These are phyloP conservation scores for Phataginus tetradactyla DNA, from an alignment of 2,797 vertebrate genomes.

Conservation along the genomic window DNA sequence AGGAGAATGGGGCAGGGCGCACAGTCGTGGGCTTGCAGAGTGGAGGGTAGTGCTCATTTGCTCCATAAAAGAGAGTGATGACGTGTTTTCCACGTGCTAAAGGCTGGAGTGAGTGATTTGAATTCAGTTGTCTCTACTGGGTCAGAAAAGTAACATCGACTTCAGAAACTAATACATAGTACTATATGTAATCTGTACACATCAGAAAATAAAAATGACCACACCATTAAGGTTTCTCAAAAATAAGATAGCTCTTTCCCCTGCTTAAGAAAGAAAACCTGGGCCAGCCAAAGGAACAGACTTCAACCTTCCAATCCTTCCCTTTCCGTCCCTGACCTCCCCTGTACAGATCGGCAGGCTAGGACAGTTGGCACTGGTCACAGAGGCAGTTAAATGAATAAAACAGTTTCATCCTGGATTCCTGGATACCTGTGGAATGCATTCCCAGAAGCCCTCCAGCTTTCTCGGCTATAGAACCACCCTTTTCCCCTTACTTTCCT, in stretches of 20 bases:
- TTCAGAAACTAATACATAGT: constrained; percentile 21
- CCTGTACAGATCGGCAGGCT: background rate
- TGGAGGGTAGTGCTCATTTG: background rate
- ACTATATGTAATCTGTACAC: background rate
- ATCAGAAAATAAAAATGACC: constrained; percentile 23
- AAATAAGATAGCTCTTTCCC: background rate
- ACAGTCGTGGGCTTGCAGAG: background rate
- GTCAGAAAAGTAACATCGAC: constrained; percentile 53
- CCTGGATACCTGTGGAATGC: background rate
- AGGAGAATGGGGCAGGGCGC: background rate
- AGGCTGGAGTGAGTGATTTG: background rate
- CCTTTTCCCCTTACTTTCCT: background rate
- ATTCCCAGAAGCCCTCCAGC: background rate
- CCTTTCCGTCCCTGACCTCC: background rate
- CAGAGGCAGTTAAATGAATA: background rate
- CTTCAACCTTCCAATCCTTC: background rate
- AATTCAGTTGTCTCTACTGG: constrained; percentile 58
- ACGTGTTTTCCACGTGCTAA: constrained; percentile 66
- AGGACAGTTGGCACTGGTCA: background rate
- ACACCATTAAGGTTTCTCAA: background rate
- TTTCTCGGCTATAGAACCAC: background rate
- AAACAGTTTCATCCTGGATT: constrained; percentile 38
- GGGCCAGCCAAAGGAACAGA: background rate
- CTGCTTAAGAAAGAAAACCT: background rate
- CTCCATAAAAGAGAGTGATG: constrained; percentile 52